Conservation (phyloP, 2,888 invertebrate species). For the Protodeltote pygarga region DNA sequence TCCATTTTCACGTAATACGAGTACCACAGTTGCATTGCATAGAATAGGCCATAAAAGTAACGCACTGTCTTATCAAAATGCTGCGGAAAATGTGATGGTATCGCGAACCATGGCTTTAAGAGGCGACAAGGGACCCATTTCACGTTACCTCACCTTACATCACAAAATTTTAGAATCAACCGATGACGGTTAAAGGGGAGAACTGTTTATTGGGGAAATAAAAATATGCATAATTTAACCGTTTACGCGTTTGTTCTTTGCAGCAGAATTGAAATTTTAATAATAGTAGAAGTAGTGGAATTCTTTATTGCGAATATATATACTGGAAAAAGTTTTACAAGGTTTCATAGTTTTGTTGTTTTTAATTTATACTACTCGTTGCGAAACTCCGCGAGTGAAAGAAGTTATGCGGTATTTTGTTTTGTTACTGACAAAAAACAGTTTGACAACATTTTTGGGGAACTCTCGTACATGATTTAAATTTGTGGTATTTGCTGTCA, state of each 20-base stretch:
- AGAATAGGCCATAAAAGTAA: slow-evolving; percentile 55
- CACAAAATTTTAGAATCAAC: slow-evolving; percentile 60
- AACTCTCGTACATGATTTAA: too few relatives aligned
- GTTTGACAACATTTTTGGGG: too few relatives aligned
- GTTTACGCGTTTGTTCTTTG: background rate
- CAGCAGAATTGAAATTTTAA: slow-evolving; percentile 1
- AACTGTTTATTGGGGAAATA: background rate
- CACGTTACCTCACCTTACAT: slow-evolving; percentile 67
- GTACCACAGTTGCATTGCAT: slow-evolving; percentile 50
- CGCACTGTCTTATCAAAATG: slow-evolving; percentile 69
- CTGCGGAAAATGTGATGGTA: slow-evolving; percentile 63
- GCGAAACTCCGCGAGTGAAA: background rate
- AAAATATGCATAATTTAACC: slow-evolving; percentile 1
- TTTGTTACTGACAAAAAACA: too few relatives aligned
- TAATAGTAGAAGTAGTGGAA: slow-evolving; percentile 1
- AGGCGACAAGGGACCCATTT: slow-evolving; percentile 73
- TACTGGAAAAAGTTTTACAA: slow-evolving; percentile 3
- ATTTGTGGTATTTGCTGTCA: too few relatives aligned
- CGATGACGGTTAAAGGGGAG: slow-evolving; percentile 9
- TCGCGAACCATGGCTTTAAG: slow-evolving; percentile 61
- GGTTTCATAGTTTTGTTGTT: slow-evolving; percentile 13
- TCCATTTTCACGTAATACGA: slow-evolving; percentile 52
- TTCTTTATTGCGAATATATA: slow-evolving; percentile 1
- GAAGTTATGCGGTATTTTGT: background rate
- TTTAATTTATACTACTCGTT: slow-evolving; percentile 7